Percentiles rank a stretch among this genome's conserved stretches.
Conservation (phyloP, 2,888 invertebrate genomes). For the Pterostichus madidus region DNA sequence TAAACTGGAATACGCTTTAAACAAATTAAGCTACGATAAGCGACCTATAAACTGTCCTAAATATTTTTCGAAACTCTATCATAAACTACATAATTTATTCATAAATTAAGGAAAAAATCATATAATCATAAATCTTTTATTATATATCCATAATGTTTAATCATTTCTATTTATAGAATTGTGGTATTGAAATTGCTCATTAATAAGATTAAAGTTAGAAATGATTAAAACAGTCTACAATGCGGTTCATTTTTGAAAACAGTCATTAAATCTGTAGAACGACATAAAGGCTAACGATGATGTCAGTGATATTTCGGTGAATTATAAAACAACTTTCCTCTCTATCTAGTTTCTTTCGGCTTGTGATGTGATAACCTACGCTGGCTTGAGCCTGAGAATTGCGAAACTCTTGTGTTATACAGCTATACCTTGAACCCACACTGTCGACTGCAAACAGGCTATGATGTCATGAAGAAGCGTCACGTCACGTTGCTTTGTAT, state of each 20-base stretch:
- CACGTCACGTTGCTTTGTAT: constrained; percentile 11
- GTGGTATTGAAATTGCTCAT: constrained; percentile 9
- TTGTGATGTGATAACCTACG: constrained; percentile 55
- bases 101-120: no score
- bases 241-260: not conserved
- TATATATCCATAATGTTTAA: not conserved
- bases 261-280: not conserved
- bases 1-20: no score
- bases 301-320: constrained; percentile 62
- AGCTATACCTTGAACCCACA: constrained; percentile 51
- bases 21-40: no score
- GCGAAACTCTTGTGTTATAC: constrained; percentile 27
- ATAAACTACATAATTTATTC: no score
- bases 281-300: constrained; percentile 7
- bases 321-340: constrained; percentile 34
- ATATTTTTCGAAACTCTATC: not conserved
- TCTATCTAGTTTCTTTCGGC: not conserved
- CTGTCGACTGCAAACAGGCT: constrained; percentile 2
- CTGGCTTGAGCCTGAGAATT: constrained; percentile 27
- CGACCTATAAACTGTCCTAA: constrained; percentile 1
- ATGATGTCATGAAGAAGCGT: constrained; percentile 35
- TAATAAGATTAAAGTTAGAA: not conserved
- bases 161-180: constrained; percentile 1
- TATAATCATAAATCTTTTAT: no score
- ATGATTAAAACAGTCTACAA: no score